These are phyloP conservation scores for Chaetodon auriga DNA, from an alignment of 2,113 vertebrate genomes.

Conservation along the genomic window DNA sequence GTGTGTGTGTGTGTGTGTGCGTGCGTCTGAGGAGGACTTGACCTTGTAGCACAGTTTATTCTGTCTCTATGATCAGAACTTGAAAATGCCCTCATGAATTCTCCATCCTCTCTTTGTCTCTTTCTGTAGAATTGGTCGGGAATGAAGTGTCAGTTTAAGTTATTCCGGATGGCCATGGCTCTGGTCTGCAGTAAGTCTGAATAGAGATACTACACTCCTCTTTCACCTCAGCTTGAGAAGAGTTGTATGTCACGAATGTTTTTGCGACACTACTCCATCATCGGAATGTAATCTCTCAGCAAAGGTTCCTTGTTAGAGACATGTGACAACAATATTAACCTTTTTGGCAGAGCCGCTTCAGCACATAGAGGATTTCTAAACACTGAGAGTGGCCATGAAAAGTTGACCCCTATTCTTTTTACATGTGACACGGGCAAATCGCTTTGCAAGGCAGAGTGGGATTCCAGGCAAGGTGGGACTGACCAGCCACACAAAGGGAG, in stretches of 20 bases:
- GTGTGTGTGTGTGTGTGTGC: too few relatives aligned
- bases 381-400: neutral
- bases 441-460: neutral
- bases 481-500: neutral
- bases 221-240: neutral
- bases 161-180: constrained; percentile 97
- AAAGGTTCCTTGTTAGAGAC: neutral
- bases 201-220: constrained; percentile 2
- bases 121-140: constrained; percentile 95
- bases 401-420: neutral
- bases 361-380: neutral
- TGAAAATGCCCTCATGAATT: constrained; percentile 15
- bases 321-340: neutral
- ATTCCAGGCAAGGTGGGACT: neutral
- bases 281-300: neutral
- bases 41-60: constrained; percentile 30
- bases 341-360: neutral
- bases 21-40: constrained; percentile 27
- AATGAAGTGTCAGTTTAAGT: constrained; percentile 99
- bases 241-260: neutral
- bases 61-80: constrained; percentile 21
- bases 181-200: constrained; percentile 96
- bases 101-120: constrained; percentile 30
- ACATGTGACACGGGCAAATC: neutral
- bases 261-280: neutral